These are phyloP conservation scores for Ephydatia muelleri DNA, from an alignment of 37 sponge, comb jelly and placozoan genomes.

Conservation along the genomic window DNA sequence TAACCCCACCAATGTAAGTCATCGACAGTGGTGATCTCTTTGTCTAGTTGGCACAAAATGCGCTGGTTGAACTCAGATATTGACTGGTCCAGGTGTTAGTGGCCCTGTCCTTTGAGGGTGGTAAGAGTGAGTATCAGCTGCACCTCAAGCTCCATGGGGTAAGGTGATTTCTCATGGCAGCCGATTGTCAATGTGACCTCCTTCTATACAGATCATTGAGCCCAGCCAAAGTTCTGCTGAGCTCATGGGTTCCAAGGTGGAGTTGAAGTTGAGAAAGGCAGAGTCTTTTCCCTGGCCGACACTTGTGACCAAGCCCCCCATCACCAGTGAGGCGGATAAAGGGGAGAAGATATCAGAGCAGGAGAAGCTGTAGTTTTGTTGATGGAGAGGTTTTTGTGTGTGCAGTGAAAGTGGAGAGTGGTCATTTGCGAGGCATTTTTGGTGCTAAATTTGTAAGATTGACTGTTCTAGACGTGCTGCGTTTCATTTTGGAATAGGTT, in stretches of 20 bases:
- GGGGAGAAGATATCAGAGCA: not conserved
- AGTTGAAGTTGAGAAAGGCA: conserved; percentile 75
- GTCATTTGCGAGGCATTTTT: too few species aligned
- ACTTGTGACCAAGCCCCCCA: not conserved
- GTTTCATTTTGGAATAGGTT: too few species aligned
- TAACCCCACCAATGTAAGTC: conserved; percentile 72
- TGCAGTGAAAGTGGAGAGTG: not conserved
- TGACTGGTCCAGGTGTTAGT: conserved; percentile 30
- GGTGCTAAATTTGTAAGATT: too few species aligned
- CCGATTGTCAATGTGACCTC: not conserved
- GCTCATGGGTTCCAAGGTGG: conserved; percentile 72
- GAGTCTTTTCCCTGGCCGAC: conserved; percentile 32
- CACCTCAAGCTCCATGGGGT: conserved; percentile 58
- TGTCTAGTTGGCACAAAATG: not conserved
- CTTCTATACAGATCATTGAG: conserved; percentile 62
- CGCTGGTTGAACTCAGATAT: not conserved
- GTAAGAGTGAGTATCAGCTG: conserved; percentile 34
- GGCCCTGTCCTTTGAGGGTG: conserved; percentile 49
- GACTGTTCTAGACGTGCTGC: too few species aligned
- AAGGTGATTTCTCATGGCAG: not conserved
- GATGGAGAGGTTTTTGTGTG: not conserved
- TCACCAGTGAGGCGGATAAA: not conserved
- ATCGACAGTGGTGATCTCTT: not conserved
- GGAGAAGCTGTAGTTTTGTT: not conserved
- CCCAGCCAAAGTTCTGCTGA: conserved; percentile 73